Evolutionary conservation across 2,797 vertebrate species (phyloP).

Genomic region (Cuculus canorus): DNA sequence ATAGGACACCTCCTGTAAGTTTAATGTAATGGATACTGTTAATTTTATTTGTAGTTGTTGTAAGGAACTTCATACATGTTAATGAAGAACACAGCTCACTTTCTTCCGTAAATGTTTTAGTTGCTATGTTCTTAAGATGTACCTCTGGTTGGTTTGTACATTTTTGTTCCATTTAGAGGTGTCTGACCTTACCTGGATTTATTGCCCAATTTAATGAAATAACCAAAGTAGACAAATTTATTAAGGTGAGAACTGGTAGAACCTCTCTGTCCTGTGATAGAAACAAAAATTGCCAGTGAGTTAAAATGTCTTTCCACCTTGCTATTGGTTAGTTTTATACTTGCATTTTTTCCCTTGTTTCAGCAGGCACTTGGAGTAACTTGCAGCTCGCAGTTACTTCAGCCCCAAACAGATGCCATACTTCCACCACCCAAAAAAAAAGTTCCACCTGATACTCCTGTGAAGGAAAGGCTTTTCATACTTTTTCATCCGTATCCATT

Average conservation of each 20-base stretch:
- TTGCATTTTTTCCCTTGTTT: background rate
- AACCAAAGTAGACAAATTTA: background rate
- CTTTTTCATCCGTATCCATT: conserved; percentile 92
- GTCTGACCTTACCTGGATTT: background rate
- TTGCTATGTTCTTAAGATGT: background rate
- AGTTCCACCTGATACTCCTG: conserved; percentile 83
- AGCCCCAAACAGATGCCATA: conserved; percentile 88
- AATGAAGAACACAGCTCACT: background rate
- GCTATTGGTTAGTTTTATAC: background rate
- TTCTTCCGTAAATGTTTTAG: background rate
- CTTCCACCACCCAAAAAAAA: conserved; percentile 91
- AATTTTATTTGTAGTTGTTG: background rate
- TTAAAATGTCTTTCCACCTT: background rate
- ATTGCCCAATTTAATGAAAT: background rate
- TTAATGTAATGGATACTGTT: background rate
- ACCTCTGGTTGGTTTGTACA: background rate
- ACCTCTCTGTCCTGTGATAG: background rate
- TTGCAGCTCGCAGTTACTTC: conserved; percentile 75
- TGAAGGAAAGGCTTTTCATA: conserved; percentile 94
- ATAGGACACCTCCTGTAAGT: conserved; percentile 84
- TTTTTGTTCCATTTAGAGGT: background rate
- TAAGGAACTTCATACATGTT: background rate
- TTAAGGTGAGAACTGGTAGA: background rate
- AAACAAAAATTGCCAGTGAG: background rate
- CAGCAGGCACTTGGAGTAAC: conserved; percentile 73